Conservation (phyloP, 2,888 invertebrate species). For the Unio delphinus region DNA sequence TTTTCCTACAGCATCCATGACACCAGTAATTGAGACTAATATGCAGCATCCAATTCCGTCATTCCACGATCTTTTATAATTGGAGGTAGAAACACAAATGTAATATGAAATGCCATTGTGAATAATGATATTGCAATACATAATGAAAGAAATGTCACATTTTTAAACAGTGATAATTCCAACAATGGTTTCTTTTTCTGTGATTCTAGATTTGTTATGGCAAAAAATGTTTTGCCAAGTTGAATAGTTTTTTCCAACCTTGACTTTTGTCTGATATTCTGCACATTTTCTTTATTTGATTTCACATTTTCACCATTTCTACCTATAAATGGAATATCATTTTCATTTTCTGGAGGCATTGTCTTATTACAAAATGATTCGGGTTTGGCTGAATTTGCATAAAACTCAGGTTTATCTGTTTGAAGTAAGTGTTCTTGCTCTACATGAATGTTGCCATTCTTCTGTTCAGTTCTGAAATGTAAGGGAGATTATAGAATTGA, state of each 20-base stretch:
- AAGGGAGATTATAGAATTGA: too few species aligned
- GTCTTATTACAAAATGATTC: too few species aligned
- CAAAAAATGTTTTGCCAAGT: not conserved
- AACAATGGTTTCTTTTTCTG: slow-evolving; percentile 25
- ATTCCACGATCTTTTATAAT: slow-evolving; percentile 46
- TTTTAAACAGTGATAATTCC: slow-evolving; percentile 37
- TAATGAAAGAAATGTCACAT: slow-evolving; percentile 36
- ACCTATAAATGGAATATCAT: too few species aligned
- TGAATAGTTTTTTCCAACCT: not conserved
- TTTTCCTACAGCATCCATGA: slow-evolving; percentile 46
- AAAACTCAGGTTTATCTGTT: too few species aligned
- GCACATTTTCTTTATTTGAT: not conserved
- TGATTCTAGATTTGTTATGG: too few species aligned
- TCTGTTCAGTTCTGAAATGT: too few species aligned
- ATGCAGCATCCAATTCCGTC: slow-evolving; percentile 42
- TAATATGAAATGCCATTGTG: slow-evolving; percentile 43
- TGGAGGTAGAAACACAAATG: slow-evolving; percentile 57
- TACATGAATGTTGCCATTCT: too few species aligned
- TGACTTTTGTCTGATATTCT: not conserved
- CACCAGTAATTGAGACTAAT: slow-evolving; percentile 52
- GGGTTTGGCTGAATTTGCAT: too few species aligned
- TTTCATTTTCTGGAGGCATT: too few species aligned
- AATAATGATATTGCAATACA: slow-evolving; percentile 42
- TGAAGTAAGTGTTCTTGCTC: too few species aligned
- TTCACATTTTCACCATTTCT: too few species aligned